A percentile compares a stretch with the other conserved stretches of the same genome.
Conservation (phyloP, 2,797 vertebrate species). For the Coregonus sp. region DNA sequence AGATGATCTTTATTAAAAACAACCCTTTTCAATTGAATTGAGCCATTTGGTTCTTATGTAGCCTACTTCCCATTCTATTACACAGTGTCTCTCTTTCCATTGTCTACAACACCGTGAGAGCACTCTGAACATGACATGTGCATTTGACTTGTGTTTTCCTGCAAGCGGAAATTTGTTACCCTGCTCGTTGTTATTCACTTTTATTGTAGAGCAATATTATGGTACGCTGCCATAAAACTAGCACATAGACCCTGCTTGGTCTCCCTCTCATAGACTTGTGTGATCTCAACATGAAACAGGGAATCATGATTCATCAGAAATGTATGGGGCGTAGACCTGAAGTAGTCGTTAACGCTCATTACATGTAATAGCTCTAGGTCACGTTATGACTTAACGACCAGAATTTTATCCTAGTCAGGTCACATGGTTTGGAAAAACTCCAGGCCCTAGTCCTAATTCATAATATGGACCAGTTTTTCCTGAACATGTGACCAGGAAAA, state of each 20-base stretch:
- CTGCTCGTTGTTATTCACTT: background rate
- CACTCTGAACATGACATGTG: background rate
- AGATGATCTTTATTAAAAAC: background rate
- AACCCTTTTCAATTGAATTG: background rate
- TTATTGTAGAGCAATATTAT: background rate
- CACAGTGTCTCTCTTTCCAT: background rate
- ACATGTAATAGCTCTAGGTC: background rate
- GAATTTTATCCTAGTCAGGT: too few relatives aligned
- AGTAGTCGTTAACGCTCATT: background rate
- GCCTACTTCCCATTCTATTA: background rate
- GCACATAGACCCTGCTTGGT: too few relatives aligned
- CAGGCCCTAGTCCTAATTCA: too few relatives aligned
- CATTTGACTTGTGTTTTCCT: constrained; percentile 8
- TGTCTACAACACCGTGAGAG: background rate
- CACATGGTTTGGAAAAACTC: too few relatives aligned
- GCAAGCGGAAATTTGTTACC: background rate
- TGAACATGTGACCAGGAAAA: background rate
- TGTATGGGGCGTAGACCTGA: background rate
- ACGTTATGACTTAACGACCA: too few relatives aligned
- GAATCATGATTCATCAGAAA: background rate
- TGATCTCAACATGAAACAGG: background rate
- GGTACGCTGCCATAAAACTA: background rate
- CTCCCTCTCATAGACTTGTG: background rate
- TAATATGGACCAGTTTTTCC: too few relatives aligned
- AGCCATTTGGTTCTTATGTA: background rate